Conservation (phyloP, 2,113 vertebrate genomes). For the Chamaetylas fuelleborni region DNA sequence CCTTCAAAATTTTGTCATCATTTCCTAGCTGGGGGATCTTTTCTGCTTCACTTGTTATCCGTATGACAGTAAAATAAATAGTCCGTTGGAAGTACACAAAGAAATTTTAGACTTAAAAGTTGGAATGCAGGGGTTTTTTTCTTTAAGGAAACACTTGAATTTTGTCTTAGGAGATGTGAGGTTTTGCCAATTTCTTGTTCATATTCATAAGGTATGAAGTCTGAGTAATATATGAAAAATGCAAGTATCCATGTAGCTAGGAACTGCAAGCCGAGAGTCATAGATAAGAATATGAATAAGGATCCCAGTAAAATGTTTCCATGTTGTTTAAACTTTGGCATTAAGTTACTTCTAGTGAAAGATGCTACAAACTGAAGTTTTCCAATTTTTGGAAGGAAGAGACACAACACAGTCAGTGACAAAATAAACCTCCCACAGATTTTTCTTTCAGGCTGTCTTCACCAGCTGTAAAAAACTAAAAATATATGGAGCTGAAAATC, state of each 20-base stretch:
- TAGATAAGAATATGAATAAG: background rate
- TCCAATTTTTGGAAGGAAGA: background rate
- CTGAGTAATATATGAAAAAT: slow-evolving; percentile 21
- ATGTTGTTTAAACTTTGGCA: background rate
- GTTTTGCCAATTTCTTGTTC: background rate
- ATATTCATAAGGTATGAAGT: background rate
- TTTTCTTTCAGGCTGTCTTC: slow-evolving; percentile 7
- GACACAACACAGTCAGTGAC: background rate
- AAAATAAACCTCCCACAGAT: slow-evolving; percentile 7
- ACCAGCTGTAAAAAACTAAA: background rate
- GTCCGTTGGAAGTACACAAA: background rate
- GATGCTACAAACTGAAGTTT: slow-evolving; percentile 1
- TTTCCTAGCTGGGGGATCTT: background rate
- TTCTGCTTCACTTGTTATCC: background rate
- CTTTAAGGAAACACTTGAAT: background rate
- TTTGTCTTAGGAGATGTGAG: background rate
- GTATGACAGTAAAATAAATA: background rate
- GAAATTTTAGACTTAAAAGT: background rate
- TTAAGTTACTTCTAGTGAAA: slow-evolving; percentile 2
- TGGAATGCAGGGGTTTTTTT: background rate
- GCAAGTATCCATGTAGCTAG: background rate
- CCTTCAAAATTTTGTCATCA: background rate
- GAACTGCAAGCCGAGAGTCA: background rate
- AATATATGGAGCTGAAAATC: background rate
- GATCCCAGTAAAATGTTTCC: background rate